Conservation (phyloP, 2,113 vertebrate genomes). For the Cavia porcellus region DNA sequence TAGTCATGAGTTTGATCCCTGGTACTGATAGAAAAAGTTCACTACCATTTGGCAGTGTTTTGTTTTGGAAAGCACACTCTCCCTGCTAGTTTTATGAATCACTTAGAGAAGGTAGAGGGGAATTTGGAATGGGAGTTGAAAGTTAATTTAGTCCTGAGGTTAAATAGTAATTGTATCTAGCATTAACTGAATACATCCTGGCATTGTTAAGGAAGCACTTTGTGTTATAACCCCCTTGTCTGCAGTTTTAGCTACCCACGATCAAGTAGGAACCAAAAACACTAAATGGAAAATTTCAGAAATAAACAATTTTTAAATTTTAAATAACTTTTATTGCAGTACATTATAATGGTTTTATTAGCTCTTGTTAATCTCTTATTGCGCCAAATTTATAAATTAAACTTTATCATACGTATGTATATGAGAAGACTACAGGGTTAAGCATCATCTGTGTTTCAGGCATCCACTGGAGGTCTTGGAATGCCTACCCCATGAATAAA, state of each 20-base stretch:
- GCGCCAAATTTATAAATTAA: neutral
- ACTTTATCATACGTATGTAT: neutral
- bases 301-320: neutral
- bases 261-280: neutral
- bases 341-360: neutral
- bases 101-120: slow-evolving; percentile 9
- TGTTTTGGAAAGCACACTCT: slow-evolving; percentile 30
- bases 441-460: neutral
- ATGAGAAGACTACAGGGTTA: neutral
- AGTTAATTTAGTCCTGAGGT: slow-evolving; percentile 5
- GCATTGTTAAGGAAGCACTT: neutral
- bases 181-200: neutral
- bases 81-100: neutral
- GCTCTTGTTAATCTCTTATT: neutral
- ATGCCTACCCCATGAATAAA: neutral
- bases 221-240: neutral
- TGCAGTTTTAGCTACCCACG: neutral
- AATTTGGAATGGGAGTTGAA: neutral
- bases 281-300: neutral
- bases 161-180: slow-evolving; percentile 23
- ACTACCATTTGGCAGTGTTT: neutral
- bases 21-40: too few relatives aligned
- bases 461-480: neutral
- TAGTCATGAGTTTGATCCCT: too few relatives aligned
- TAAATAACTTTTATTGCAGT: neutral